Evolutionary conservation across 2,113 vertebrate species (phyloP), one percentile per base, ranked within the genome.

Genomic region (Dromaius novaehollandiae): DNA sequence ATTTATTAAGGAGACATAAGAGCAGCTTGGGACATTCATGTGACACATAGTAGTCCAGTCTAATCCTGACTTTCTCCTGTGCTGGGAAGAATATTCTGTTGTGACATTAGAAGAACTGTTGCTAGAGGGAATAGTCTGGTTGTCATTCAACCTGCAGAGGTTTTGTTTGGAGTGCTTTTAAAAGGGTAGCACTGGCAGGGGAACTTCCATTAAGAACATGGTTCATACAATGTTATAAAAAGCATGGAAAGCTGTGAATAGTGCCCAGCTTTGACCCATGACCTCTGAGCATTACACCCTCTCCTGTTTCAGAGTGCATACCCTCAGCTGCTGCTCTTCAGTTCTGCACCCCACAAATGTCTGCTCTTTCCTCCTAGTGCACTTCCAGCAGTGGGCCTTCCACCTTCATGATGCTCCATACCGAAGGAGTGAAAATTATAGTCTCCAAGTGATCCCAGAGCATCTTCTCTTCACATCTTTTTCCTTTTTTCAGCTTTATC

Each of bases 321-420:
- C 9, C 5, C 40, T 66, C 25, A 68, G 30, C 13, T 56, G 5
- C 36, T 25, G 60, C 20, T 40, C 38, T 36, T 53, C 69, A 55
- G 26, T 7, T 51, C 65, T 65, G 42, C 36, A 9, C 28, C 2
- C 0, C 3, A 5, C 46, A 40, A 14, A 1, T 14, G 1, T 40
- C 56, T 79, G 19, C 3, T 73, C 34, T 66, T 26, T 19, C 10
- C 34, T 30, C 3, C 3, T 13, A 18, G 19, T 21, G 6, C 11
- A 18, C 19, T 55, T 50, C 28, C 51, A 53, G 28, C 6, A 82
- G 12, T 16, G 38, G 11, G 9, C 21, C 22, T 79, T 46, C 14
- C 26, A 32, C 2, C 11, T 71, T 46, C 55, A 61, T 38, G 22
- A 1, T 1, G 22, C 15, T 83, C 28, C 10, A 32, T 48, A 8